phyloP scores from a whole-genome alignment of 1,140 invertebrate genomes.

The Samia ricini region DNA sequence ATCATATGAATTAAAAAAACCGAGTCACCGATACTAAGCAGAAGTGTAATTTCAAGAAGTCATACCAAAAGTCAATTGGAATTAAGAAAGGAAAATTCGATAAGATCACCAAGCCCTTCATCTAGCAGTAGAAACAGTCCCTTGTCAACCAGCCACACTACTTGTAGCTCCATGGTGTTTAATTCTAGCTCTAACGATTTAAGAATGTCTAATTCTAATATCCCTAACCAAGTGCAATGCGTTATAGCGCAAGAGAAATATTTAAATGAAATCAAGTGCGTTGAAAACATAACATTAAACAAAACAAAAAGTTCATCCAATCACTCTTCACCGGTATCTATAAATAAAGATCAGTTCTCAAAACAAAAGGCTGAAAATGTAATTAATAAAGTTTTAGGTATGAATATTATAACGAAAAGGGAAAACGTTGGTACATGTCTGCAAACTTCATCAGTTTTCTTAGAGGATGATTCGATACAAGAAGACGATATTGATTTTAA shows the following conservation, averaged over 20 bases:
- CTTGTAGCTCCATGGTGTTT: constrained; percentile 76
- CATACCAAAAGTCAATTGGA: constrained; percentile 66
- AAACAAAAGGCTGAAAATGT: constrained; percentile 72
- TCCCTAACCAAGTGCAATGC: constrained; percentile 72
- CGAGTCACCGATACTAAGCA: constrained; percentile 56
- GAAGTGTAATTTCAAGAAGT: constrained; percentile 47
- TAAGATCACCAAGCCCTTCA: constrained; percentile 64
- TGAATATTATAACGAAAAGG: constrained; percentile 69
- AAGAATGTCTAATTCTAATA: constrained; percentile 70
- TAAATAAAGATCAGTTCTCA: constrained; percentile 63
- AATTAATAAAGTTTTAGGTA: constrained; percentile 70
- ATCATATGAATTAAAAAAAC: constrained; percentile 70
- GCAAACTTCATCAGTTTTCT: constrained; percentile 67
- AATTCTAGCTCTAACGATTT: constrained; percentile 74
- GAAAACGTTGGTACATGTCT: constrained; percentile 66
- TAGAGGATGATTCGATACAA: constrained; percentile 66
- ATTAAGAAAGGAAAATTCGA: constrained; percentile 62
- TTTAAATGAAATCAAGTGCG: constrained; percentile 74
- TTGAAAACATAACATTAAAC: constrained; percentile 70
- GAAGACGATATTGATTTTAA: constrained; percentile 67
- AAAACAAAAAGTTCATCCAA: constrained; percentile 55
- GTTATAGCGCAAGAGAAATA: constrained; percentile 78
- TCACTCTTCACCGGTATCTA: constrained; percentile 49
- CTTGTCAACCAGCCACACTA: constrained; percentile 74
- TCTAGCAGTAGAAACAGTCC: constrained; percentile 75